A percentile compares a stretch with the other conserved stretches of the same genome.
Conservation (phyloP, 2,113 vertebrate species). For the Todiramphus saurophagus region DNA sequence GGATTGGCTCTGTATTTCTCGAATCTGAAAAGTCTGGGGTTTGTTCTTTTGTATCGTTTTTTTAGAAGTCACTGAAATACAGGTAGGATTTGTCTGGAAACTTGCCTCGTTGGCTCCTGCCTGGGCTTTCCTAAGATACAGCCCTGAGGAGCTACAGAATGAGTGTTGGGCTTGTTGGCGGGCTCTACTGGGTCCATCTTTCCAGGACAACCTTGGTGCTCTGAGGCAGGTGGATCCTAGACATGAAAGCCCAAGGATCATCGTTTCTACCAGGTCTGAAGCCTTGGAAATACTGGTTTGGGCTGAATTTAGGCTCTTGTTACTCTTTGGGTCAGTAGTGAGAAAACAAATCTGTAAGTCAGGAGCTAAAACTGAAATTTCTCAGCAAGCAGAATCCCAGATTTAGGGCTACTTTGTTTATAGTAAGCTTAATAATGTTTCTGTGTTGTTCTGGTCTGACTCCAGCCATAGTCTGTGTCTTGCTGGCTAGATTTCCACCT, state of each 20-base stretch:
- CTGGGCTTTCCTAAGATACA: not conserved
- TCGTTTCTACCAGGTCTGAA: not conserved
- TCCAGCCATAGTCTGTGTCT: not conserved
- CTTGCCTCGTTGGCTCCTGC: not conserved
- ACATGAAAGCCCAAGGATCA: not conserved
- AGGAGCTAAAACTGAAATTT: not conserved
- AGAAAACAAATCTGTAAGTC: not conserved
- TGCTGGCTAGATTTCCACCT: not conserved
- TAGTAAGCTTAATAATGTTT: not conserved
- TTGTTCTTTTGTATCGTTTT: not conserved
- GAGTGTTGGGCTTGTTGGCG: not conserved
- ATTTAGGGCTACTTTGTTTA: not conserved
- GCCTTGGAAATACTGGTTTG: not conserved
- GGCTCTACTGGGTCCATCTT: not conserved
- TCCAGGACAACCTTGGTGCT: not conserved
- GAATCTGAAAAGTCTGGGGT: not conserved
- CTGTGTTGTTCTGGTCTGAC: not conserved
- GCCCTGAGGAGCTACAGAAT: not conserved
- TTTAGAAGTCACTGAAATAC: not conserved
- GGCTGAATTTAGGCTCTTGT: not conserved
- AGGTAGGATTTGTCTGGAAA: not conserved
- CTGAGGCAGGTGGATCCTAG: not conserved
- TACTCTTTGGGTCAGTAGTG: not conserved
- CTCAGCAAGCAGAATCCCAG: not conserved
- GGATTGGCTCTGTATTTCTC: not conserved